Evolutionary conservation across 1,140 invertebrate species (phyloP), one percentile per base, ranked within the genome.

Genomic region (Solenopsis invicta): DNA sequence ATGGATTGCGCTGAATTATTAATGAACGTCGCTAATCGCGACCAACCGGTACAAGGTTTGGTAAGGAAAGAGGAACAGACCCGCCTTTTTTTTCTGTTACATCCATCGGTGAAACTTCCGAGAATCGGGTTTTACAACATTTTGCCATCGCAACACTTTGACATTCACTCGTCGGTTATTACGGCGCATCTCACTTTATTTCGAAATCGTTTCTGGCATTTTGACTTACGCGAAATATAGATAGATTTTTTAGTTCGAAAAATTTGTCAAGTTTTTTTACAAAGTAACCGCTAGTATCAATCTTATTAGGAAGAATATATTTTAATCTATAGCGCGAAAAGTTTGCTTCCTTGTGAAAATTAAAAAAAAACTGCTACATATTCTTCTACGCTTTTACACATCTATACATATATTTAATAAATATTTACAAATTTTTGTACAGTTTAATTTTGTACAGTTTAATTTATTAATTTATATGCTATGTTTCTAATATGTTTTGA

Each of bases 1-100:
- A 85, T 59, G 72, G 71, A 89, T 89, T 41, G 87, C 75, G 80
- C 85, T 91, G 90, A 89, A 91, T 91, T 91, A 91, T 91, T 91
- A 91, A 91, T 91, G 90, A 89, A 66, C 59, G 59, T 85, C 77
- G 87, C 66, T 91, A 91, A 91, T 90, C 85, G 87, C 89, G 87
- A 89, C 87, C 66, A 62, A 41, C 34, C 61, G 67, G 64, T 59
- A 62, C 91, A 91, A 91, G 89, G 87, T 87, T 91, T 72, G 82
- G 85, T 71, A 87, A 85, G 90, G 84, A 91, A 87, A 87, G 72
- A 90, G 81, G 67, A 87, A 87, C 64, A 69, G 16, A 69, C 21
- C 80, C 67, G 69, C 76, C 81, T 87, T 69, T 66, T 64, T 67
- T 67, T 88, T 59, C 69, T 61, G 50, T 69, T 74, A 84, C 66